phyloP scores from a whole-genome alignment of 2,113 vertebrate genomes.

The Sceloporus tristichus region DNA sequence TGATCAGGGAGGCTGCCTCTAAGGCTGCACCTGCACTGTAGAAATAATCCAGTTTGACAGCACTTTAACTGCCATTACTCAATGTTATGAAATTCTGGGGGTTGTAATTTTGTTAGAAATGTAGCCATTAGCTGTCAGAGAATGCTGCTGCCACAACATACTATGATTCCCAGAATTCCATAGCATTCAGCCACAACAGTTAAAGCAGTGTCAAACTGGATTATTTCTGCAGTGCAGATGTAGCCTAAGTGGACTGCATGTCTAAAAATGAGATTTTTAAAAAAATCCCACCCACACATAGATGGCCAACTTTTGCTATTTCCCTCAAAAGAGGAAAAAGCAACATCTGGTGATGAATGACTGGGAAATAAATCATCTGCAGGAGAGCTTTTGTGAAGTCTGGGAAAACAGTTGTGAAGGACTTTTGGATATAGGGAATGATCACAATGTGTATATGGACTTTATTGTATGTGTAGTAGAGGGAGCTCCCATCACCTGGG shows the following conservation, averaged over 20 bases:
- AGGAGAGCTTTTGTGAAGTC: neutral
- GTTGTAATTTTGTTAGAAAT: no score
- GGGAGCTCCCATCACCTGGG: no score
- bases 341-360: constrained; percentile 6
- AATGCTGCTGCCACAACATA: neutral
- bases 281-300: neutral
- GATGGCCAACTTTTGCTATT: neutral
- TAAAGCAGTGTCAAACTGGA: no score
- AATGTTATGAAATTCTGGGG: no score
- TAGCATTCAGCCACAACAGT: no score
- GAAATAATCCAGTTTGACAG: no score
- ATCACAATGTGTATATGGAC: neutral
- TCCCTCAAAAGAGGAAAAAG: constrained; percentile 7
- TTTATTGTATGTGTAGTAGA: no score
- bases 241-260: neutral
- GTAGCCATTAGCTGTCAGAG: no score
- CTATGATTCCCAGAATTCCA: no score
- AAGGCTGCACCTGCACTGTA: no score
- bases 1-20: neutral
- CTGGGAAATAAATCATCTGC: constrained; percentile 7
- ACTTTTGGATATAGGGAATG: neutral
- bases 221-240: neutral
- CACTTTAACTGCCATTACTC: no score
- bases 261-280: neutral
- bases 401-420: neutral